A percentile compares a stretch with the other conserved stretches of the same genome.
These are phyloP conservation scores for Pseudomyrmex gracilis DNA, from an alignment of 1,140 invertebrate genomes.

Conservation along the genomic window DNA sequence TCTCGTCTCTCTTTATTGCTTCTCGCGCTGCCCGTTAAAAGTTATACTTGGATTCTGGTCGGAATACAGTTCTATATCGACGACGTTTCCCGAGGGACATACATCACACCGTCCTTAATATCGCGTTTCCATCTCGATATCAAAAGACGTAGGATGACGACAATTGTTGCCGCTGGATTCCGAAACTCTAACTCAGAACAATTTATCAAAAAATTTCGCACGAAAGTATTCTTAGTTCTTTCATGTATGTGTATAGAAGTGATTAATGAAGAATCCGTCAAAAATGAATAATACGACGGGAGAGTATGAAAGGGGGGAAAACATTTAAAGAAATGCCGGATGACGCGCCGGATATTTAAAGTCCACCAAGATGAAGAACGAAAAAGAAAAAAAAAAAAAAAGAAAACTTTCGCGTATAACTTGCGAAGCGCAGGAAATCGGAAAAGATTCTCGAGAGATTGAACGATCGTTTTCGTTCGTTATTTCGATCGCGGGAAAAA, in stretches of 20 bases:
- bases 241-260: not conserved
- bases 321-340: not conserved
- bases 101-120: not conserved
- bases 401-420: not conserved
- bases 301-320: not conserved
- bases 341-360: not conserved
- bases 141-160: constrained; percentile 3
- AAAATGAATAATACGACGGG: not conserved
- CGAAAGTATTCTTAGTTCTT: constrained; percentile 6
- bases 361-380: not conserved
- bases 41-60: constrained; percentile 48
- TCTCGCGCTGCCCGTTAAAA: constrained; percentile 69
- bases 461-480: constrained; percentile 20
- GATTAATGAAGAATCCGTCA: not conserved
- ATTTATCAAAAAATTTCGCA: constrained; percentile 16
- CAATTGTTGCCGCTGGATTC: not conserved
- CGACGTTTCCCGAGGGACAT: not conserved
- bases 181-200: not conserved
- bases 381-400: too few species aligned
- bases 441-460: constrained; percentile 19
- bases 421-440: not conserved
- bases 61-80: constrained; percentile 9
- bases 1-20: constrained; percentile 54
- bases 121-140: not conserved
- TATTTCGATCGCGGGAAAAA: constrained; percentile 10